Base-by-base conservation (phyloP, 2,797 vertebrate species). In the Manis javanica region DNA sequence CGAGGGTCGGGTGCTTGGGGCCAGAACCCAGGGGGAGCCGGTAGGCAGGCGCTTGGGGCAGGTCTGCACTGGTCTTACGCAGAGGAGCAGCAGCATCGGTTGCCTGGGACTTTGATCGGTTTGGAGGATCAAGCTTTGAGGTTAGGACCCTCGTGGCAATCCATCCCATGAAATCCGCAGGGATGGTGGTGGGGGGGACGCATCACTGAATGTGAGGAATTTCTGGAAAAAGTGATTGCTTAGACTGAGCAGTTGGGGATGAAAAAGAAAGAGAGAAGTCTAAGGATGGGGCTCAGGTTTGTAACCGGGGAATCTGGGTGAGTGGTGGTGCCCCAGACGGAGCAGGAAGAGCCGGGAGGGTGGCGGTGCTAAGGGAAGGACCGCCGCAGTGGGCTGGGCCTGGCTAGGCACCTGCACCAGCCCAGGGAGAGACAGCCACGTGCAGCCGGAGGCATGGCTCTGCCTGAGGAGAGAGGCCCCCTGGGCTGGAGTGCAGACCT, bases 371-470 rank as follows among this genome's bases (percentile, higher is more conserved):
- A 75, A 64, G 21, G 31, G 21, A 15, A 24, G 29, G 39, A 21
- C 13, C 3, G 2, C n/a, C 4, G 0, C 0, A 4, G 29, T 29
- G 69, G 24, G 2, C 23, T n/a, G n/a, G 34, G 31, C 37, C 37
- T 12, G 24, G 9, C 6, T n/a, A 61, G n/a, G 23, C 0, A 1
- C 53, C 23, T 5, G 31, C 75, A 69, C 18, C 12, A 34, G 7
- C 7, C 21, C 37, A 34, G 7, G 46, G 42, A 51, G 23, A 66
- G 34, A 11, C 39, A 74, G 15, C 7, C 1, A 31, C 11, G 19
- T 1, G 5, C 12, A 7, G 5, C 8, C 37, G n/a, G 55, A 3
- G 12, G 23, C 15, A 11, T 37, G 57, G 7, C 29, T 51, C 75
- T 34, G 19, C 74, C 91, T 51, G 49, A 66, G 34, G 37, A 29